phyloP scores from a whole-genome alignment of 2,888 invertebrate species.

The Junonia oenone region DNA sequence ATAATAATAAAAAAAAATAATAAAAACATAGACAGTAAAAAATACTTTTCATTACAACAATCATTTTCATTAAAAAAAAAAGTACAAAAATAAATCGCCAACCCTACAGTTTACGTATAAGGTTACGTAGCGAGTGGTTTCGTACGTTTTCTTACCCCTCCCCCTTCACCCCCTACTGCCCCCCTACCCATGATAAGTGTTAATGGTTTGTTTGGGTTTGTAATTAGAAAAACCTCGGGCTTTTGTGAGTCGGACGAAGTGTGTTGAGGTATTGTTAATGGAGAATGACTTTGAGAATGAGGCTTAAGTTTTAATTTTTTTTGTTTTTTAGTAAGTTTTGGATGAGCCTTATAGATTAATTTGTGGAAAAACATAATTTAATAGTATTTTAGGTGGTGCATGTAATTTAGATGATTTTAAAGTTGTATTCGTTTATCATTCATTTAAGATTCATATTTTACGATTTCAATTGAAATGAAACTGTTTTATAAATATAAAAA shows the following conservation, averaged over 20 bases:
- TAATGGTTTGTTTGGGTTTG: constrained; percentile 54
- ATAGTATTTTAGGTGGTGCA: no score
- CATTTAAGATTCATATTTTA: no score
- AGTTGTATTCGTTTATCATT: no score
- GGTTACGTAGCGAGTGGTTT: constrained; percentile 59
- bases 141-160: constrained; percentile 56
- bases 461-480: no score
- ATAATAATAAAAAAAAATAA: no score
- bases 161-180: constrained; percentile 23
- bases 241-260: constrained; percentile 12
- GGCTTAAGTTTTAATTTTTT: background rate
- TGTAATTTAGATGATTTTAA: no score
- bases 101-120: constrained; percentile 58
- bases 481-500: no score
- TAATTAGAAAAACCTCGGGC: constrained; percentile 44
- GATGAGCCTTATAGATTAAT: no score
- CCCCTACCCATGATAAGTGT: constrained; percentile 32
- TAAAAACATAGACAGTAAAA: no score
- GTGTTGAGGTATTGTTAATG: background rate
- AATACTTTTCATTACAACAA: no score
- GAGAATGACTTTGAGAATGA: background rate
- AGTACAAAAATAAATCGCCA: constrained; percentile 28
- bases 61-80: no score
- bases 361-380: no score
- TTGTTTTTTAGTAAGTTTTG: background rate